Percentiles rank a stretch among this genome's conserved stretches.
phyloP scores from a whole-genome alignment of 2,888 invertebrate species.

The Ectemnius cavifrons region DNA sequence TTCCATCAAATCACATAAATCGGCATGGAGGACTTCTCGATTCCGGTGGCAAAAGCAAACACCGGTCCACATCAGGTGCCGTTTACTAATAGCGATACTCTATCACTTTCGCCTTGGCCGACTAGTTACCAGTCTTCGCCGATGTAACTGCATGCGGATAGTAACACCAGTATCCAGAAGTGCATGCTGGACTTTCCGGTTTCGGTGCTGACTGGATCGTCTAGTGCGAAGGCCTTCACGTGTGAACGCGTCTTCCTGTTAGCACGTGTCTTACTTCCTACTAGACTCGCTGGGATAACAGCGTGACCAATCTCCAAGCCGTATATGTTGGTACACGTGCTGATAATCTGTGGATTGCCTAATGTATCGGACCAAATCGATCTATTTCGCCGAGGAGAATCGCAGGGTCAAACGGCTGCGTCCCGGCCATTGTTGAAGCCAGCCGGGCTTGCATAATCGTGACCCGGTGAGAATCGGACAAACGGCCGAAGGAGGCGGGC shows the following conservation, averaged over 20 bases:
- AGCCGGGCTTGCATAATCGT: constrained; percentile 7
- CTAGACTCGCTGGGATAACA: too few relatives aligned
- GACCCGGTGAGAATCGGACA: constrained; percentile 16
- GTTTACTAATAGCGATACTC: constrained; percentile 20
- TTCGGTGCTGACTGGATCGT: too few relatives aligned
- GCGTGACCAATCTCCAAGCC: too few relatives aligned
- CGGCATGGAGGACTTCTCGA: constrained; percentile 3
- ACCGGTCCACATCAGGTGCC: background rate
- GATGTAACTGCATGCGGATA: constrained; percentile 9
- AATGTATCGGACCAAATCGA: background rate
- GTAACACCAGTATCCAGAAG: constrained; percentile 7
- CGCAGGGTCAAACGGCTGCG: too few relatives aligned
- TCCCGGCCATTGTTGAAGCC: background rate
- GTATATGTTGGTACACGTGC: background rate
- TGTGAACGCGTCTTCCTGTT: constrained; percentile 1
- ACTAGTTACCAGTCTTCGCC: constrained; percentile 13
- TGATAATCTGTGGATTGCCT: background rate
- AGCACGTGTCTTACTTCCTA: too few relatives aligned
- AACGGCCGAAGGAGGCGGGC: constrained; percentile 10
- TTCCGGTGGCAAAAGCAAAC: background rate
- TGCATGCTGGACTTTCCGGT: background rate
- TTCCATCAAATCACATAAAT: constrained; percentile 1
- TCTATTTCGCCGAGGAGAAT: too few relatives aligned
- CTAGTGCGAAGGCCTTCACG: too few relatives aligned
- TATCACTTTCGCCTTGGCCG: constrained; percentile 28